Evolutionary conservation across 1,140 invertebrate species (phyloP).

Genomic region (Heliconius eleuchia): DNA sequence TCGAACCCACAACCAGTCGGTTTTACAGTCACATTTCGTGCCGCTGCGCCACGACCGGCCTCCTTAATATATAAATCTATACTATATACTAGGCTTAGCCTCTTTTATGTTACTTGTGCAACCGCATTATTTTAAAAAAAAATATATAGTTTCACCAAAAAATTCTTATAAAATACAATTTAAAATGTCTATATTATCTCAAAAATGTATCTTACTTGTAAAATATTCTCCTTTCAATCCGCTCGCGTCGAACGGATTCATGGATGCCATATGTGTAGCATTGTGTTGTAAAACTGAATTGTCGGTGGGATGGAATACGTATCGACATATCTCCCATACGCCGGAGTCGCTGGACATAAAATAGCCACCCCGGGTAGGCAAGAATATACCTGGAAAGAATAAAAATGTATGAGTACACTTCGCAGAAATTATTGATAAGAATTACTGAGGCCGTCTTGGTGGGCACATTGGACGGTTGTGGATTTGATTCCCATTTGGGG

Average conservation of each 20-base stretch:
- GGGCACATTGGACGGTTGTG: too few species aligned
- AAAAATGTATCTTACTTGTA: constrained; percentile 55
- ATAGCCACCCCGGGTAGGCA: constrained; percentile 78
- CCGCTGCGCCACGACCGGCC: too few species aligned
- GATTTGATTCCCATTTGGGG: too few species aligned
- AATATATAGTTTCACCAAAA: too few species aligned
- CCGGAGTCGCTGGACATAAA: constrained; percentile 85
- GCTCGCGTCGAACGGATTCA: constrained; percentile 46
- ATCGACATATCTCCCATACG: constrained; percentile 86
- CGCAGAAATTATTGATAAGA: not conserved
- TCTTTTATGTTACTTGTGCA: too few species aligned
- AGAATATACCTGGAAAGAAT: constrained; percentile 81
- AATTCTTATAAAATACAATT: too few species aligned
- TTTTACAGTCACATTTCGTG: too few species aligned
- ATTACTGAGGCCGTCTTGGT: not conserved
- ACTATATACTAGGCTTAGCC: too few species aligned
- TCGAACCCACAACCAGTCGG: too few species aligned
- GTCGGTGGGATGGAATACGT: constrained; percentile 59
- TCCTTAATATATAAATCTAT: too few species aligned
- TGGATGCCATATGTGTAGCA: constrained; percentile 37
- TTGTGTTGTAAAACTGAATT: constrained; percentile 39
- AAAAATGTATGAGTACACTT: not conserved
- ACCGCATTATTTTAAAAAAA: too few species aligned
- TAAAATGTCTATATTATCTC: not conserved
- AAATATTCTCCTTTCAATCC: constrained; percentile 51